Conservation (phyloP, 2,797 vertebrate species). For the Mormyrus proboscirostris region DNA sequence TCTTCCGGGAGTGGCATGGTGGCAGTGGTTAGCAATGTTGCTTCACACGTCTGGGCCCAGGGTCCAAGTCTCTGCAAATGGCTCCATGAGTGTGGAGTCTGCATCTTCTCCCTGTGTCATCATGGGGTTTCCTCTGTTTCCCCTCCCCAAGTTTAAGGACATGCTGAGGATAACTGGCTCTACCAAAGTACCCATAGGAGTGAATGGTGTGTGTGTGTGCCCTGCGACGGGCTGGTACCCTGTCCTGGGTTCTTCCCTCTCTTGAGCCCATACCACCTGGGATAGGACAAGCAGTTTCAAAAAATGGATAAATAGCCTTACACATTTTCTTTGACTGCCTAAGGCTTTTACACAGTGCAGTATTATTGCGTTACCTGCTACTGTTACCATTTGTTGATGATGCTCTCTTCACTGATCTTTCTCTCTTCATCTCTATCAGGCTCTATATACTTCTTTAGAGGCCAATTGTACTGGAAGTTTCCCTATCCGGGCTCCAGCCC, state of each 20-base stretch:
- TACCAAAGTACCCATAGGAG: neutral
- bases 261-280: neutral
- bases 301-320: neutral
- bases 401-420: neutral
- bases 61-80: neutral
- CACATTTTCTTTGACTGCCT: neutral
- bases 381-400: neutral
- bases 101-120: neutral
- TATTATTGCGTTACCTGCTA: neutral
- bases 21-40: neutral
- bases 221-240: neutral
- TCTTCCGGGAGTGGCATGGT: neutral
- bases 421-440: slow-evolving; percentile 40
- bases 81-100: no score
- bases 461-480: slow-evolving; percentile 63
- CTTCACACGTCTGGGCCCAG: neutral
- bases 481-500: slow-evolving; percentile 45
- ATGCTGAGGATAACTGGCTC: neutral
- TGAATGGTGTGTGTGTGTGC: neutral
- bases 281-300: neutral
- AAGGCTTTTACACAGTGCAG: neutral
- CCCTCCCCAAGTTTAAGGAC: neutral
- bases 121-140: neutral
- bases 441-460: slow-evolving; percentile 56
- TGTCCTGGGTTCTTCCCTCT: neutral